These are phyloP conservation scores for Diaphora mendica DNA, from an alignment of 2,888 invertebrate species.

Conservation along the genomic window DNA sequence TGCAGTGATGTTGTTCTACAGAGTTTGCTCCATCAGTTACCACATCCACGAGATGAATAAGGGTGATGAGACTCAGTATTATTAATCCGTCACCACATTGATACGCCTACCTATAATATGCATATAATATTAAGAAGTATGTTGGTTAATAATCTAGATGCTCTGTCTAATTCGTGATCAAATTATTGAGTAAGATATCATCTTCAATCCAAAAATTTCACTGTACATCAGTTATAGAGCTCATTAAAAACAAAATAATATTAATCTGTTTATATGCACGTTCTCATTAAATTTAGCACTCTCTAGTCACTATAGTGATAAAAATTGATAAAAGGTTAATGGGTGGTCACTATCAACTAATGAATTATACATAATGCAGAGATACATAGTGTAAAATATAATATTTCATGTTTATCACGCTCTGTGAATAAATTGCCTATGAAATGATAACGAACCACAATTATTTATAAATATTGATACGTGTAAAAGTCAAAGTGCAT, in stretches of 20 bases:
- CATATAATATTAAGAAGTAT: no score
- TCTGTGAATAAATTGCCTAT: constrained; percentile 44
- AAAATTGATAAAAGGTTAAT: constrained; percentile 47
- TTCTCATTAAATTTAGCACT: constrained; percentile 42
- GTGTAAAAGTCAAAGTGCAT: not conserved
- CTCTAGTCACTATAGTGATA: constrained; percentile 41
- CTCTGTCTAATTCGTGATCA: no score
- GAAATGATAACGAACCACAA: constrained; percentile 41
- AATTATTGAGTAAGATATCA: no score
- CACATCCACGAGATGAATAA: no score
- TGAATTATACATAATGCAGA: constrained; percentile 40
- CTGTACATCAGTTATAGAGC: no score
- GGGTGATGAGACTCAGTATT: no score
- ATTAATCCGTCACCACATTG: no score
- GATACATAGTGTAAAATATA: constrained; percentile 1
- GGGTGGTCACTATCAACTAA: constrained; percentile 28
- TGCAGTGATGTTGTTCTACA: no score
- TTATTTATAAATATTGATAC: constrained; percentile 32
- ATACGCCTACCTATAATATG: no score
- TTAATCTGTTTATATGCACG: not conserved
- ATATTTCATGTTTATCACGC: constrained; percentile 45
- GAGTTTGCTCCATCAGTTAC: no score
- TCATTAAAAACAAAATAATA: not conserved
- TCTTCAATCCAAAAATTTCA: no score
- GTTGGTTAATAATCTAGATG: no score